phyloP scores from a whole-genome alignment of 2,888 invertebrate genomes.

The Chymomyza amoena region DNA sequence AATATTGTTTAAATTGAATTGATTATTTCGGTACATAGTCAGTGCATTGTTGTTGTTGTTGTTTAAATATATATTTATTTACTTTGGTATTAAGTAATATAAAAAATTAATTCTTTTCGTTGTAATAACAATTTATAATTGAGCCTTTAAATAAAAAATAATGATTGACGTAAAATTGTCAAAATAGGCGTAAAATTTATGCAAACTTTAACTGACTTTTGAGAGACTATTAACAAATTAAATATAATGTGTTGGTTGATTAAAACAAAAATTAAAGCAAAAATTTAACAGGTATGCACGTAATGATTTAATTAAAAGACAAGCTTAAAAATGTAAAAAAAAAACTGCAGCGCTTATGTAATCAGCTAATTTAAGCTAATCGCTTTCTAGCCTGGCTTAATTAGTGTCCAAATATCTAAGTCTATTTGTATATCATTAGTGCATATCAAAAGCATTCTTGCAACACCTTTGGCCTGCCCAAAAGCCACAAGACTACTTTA shows the following conservation, averaged over 20 bases:
- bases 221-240: neutral
- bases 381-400: conserved; percentile 29
- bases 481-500: conserved; percentile 15
- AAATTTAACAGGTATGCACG: neutral
- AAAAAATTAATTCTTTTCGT: neutral
- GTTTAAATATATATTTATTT: neutral
- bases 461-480: conserved; percentile 46
- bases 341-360: neutral
- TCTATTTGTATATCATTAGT: conserved; percentile 59
- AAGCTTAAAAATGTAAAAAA: neutral
- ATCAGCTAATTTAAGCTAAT: neutral
- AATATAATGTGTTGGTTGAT: neutral
- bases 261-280: neutral
- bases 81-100: neutral
- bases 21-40: neutral
- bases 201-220: conserved; percentile 25
- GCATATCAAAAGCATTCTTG: conserved; percentile 59
- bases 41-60: neutral
- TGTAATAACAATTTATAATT: neutral
- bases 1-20: conserved; percentile 7
- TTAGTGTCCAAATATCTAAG: conserved; percentile 34
- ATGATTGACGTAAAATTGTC: conserved; percentile 32
- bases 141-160: conserved; percentile 5
- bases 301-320: neutral
- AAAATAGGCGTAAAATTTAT: conserved; percentile 35